Percentiles rank a stretch among this genome's conserved stretches.
These are phyloP conservation scores for Conomelus anceps DNA, from an alignment of 2,888 invertebrate genomes.

Conservation along the genomic window DNA sequence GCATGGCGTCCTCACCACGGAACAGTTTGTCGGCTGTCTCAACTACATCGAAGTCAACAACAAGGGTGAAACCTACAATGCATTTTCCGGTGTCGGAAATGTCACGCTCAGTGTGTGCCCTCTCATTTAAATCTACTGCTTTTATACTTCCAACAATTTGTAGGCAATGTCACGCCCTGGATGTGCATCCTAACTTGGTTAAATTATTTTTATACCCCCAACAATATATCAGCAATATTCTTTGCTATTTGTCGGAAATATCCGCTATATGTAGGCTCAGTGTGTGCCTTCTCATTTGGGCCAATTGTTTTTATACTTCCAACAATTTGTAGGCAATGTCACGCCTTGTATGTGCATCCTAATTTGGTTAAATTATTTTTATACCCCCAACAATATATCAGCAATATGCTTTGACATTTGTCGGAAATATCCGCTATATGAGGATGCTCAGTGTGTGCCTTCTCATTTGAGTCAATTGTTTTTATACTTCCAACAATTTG, in stretches of 20 bases:
- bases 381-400: no score
- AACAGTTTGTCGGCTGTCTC: conserved; percentile 75
- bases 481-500: no score
- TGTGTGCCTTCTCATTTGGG: conserved; percentile 69
- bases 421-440: conserved; percentile 69
- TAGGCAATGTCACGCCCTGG: neutral
- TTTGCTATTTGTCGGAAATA: conserved; percentile 64
- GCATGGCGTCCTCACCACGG: conserved; percentile 61
- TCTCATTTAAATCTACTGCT: conserved; percentile 49
- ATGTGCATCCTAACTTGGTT: neutral
- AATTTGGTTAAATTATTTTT: neutral
- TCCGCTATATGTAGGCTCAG: conserved; percentile 69
- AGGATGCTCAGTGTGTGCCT: conserved; percentile 76
- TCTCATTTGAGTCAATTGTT: conserved; percentile 49
- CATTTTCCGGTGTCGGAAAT: conserved; percentile 59
- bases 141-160: no score
- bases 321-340: neutral
- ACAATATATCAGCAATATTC: no score
- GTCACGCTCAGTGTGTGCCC: conserved; percentile 76
- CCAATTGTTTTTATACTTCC: neutral
- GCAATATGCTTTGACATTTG: no score
- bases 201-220: neutral
- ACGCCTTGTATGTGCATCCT: neutral
- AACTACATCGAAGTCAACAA: conserved; percentile 60
- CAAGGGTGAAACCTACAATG: conserved; percentile 48